Percentiles rank a stretch among this genome's conserved stretches.
These are phyloP conservation scores for Aphaenogaster ashmeadi DNA, from an alignment of 1,140 invertebrate species.

Conservation along the genomic window DNA sequence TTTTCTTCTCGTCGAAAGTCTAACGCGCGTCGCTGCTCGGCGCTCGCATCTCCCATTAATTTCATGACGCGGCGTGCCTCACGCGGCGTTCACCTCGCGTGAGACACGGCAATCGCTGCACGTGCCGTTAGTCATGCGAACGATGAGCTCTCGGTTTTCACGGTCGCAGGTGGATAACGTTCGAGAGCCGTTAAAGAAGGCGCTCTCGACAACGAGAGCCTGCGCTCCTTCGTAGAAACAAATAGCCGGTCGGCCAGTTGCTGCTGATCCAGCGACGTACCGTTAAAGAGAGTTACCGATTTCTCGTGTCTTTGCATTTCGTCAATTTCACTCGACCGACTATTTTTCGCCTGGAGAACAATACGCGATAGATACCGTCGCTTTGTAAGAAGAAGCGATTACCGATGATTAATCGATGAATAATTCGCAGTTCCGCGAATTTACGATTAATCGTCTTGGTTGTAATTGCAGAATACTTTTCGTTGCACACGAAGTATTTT, in stretches of 20 bases:
- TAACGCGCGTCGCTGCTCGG: neutral
- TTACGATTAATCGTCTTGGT: neutral
- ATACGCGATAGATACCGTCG: neutral
- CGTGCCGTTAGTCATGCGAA: conserved; percentile 64
- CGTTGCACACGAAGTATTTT: neutral
- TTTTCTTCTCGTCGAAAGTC: neutral
- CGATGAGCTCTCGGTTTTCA: conserved; percentile 59
- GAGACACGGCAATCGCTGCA: conserved; percentile 55
- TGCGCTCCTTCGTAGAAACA: conserved; percentile 6
- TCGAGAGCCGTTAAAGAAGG: conserved; percentile 51
- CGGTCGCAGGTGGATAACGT: conserved; percentile 62
- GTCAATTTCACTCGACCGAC: neutral
- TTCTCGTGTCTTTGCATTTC: neutral
- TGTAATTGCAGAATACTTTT: neutral
- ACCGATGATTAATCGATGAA: conserved; percentile 1
- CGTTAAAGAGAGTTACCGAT: conserved; percentile 50
- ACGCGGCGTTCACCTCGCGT: conserved; percentile 36
- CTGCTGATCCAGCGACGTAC: conserved; percentile 5
- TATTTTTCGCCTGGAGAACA: neutral
- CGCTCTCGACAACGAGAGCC: conserved; percentile 6
- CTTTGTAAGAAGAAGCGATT: neutral
- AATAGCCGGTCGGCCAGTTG: neutral
- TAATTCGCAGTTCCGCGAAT: neutral
- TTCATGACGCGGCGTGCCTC: conserved; percentile 3
- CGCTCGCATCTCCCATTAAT: conserved; percentile 32